Base-by-base conservation (phyloP, 2,888 invertebrate species). In the Caenorhabditis virilis region DNA sequence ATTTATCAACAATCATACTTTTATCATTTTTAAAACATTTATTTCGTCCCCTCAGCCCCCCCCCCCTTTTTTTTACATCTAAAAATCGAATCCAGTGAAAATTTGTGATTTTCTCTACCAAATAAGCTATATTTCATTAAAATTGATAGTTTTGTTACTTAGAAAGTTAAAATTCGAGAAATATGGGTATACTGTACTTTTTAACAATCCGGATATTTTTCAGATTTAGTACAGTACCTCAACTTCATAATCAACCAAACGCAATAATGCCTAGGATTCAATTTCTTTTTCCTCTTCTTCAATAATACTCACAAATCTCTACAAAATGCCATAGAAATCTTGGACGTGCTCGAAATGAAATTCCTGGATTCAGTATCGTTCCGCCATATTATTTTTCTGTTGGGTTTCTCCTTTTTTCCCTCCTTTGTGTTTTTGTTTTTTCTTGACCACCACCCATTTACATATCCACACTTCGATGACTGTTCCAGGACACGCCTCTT, bases 401-500 rank as follows among this genome's bases (percentile, higher is more conserved):
- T 30, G 6, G 30, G 13, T 30, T 30, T 30, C 13, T 13, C 13
- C 15, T 39, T 39, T 39, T 9, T 20, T 6, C 39, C 39, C 6
- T 6, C 6, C 6, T 16, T 16, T 39, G 39, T 39, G n/a, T n/a
- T n/a, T n/a, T n/a, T n/a, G n/a, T n/a, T n/a, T n/a, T 39, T 39
- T 20, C 16, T 39, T 39, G 5, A 39, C 6, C 5, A 39, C 7
- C 39, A 9, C 15, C 39, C 39, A 18, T 39, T 15, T 15, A 9
- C 39, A 18, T 39, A 20, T 25, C 18, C 25, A 38, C n/a, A 30
- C 23, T 25, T 35, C 56, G 63, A 63, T 41, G 63, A 63, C 63
- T 63, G 54, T 63, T 63, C 50, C 63, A 36, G 63, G 63, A 63
- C 63, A 58, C 57, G 23, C 25, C 63, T 45, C 52, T 50, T 53